Conservation (phyloP, 2,113 vertebrate species). For the Neomonachus schauinslandi region DNA sequence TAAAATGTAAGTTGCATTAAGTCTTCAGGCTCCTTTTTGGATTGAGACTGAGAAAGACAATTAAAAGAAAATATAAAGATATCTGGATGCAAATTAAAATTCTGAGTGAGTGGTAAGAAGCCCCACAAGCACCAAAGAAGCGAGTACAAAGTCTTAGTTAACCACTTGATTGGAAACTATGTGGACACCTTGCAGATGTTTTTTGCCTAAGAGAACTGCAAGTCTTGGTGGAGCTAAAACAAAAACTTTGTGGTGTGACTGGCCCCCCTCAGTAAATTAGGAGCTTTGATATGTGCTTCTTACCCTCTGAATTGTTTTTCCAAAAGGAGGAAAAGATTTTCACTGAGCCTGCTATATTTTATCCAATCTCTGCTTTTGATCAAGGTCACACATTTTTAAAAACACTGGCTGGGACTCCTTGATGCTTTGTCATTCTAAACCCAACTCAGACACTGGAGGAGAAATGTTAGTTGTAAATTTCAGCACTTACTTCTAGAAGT, state of each 20-base stretch:
- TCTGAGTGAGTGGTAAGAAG: background rate
- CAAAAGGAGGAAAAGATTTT: constrained; percentile 2
- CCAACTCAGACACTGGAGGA: background rate
- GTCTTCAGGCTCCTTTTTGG: constrained; percentile 18
- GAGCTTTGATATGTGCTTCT: background rate
- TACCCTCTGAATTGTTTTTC: constrained; percentile 21
- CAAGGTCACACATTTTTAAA: constrained; percentile 30
- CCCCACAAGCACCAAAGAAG: background rate
- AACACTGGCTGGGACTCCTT: background rate
- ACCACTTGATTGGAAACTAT: constrained; percentile 14
- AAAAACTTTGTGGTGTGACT: background rate
- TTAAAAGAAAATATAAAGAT: constrained; percentile 44
- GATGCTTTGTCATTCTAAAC: constrained; percentile 7
- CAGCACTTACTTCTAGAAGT: background rate
- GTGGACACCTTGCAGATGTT: background rate
- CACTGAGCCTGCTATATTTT: background rate
- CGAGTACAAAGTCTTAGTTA: background rate
- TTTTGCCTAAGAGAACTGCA: background rate
- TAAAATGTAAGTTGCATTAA: constrained; percentile 1
- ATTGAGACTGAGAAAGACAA: constrained; percentile 23
- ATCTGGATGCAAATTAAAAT: constrained; percentile 23
- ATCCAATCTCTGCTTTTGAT: constrained; percentile 48
- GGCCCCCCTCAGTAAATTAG: background rate
- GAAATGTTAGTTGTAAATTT: background rate
- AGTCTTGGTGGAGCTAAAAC: background rate